A percentile compares a stretch with the other conserved stretches of the same genome.
These are phyloP conservation scores for Pocillopora meandrina DNA, from an alignment of 92 coral and sea anemone genomes.

Conservation along the genomic window DNA sequence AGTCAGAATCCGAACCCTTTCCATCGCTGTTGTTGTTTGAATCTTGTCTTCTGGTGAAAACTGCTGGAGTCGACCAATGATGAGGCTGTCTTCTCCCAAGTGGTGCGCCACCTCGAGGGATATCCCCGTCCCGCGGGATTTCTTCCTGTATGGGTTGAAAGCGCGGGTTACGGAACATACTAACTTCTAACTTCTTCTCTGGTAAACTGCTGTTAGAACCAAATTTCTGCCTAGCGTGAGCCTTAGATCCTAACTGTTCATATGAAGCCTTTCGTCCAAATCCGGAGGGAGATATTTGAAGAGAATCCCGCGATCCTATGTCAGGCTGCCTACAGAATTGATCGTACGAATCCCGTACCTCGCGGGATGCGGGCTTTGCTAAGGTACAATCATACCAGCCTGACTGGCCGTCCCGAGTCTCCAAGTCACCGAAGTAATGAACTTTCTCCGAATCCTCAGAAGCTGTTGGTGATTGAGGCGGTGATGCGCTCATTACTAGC, in stretches of 20 bases:
- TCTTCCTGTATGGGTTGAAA: slow-evolving; percentile 67
- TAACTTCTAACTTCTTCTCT: slow-evolving; percentile 53
- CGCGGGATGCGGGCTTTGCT: slow-evolving; percentile 85
- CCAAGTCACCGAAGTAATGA: slow-evolving; percentile 71
- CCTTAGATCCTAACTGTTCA: slow-evolving; percentile 77
- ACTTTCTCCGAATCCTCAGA: slow-evolving; percentile 66
- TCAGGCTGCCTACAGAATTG: slow-evolving; percentile 87
- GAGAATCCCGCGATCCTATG: slow-evolving; percentile 89
- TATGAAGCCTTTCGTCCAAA: slow-evolving; percentile 62
- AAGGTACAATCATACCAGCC: slow-evolving; percentile 93
- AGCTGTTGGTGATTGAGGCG: slow-evolving; percentile 44
- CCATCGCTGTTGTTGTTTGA: slow-evolving; percentile 59
- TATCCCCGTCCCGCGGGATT: slow-evolving; percentile 50
- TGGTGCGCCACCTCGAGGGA: slow-evolving; percentile 48
- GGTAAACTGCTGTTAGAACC: slow-evolving; percentile 81
- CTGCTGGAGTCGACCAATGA: slow-evolving; percentile 98
- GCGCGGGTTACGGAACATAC: slow-evolving; percentile 60
- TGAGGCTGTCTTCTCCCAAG: slow-evolving; percentile 76
- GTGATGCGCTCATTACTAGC: slow-evolving; percentile 16
- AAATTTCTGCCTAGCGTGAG: slow-evolving; percentile 58
- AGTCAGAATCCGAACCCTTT: slow-evolving; percentile 67
- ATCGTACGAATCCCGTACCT: slow-evolving; percentile 97
- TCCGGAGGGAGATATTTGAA: slow-evolving; percentile 59
- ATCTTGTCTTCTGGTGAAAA: slow-evolving; percentile 70
- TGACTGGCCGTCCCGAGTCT: slow-evolving; percentile 61